Evolutionary conservation across 2,113 vertebrate species (phyloP), one percentile per base, ranked within the genome.

Genomic region (Leptobrachium leishanense): DNA sequence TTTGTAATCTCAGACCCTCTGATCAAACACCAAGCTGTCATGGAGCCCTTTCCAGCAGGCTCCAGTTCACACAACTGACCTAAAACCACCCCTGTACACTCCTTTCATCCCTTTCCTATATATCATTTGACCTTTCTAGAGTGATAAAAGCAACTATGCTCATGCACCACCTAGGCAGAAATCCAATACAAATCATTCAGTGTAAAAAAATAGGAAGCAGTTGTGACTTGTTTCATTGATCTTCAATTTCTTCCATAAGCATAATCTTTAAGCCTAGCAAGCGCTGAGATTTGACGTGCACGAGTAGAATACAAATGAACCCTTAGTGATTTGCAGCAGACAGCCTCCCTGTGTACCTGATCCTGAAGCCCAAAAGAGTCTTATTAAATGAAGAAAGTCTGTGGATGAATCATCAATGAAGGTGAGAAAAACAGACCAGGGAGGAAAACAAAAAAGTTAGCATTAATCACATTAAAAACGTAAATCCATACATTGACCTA

Each of bases 261-360:
- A 63, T 54, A 67, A 68, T 69, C 43, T 75, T 65, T 75, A 68
- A 68, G 75, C 68, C 75, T 68, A 76, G 75, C 50, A 68, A 44
- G 65, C 57, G 68, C 65, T 15, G 57, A 44, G 65, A 40, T 59
- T 68, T 53, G 68, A 76, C 68, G 68, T 55, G 75, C 68, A 50
- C 75, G 54, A 55, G 54, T 53, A 76, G 75, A 76, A 76, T 76
- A 76, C 75, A 76, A 68, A 76, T 76, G 75, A 68, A 68, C 68
- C 15, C 53, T 59, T 41, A 76, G 65, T 76, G 75, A 76, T 76
- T 46, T 76, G 67, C 68, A 68, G 50, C 63, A 79, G 57, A 78
- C 43, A 63, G 72, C 72, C 62, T 78, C 76, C 76, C 68, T 64
- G 7, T 71, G 59, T 55, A 64, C 68, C 57, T 78, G 55, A 54